Evolutionary conservation across 92 coral and sea anemone genomes (phyloP).

Genomic region (Phymanthus crucifer): DNA sequence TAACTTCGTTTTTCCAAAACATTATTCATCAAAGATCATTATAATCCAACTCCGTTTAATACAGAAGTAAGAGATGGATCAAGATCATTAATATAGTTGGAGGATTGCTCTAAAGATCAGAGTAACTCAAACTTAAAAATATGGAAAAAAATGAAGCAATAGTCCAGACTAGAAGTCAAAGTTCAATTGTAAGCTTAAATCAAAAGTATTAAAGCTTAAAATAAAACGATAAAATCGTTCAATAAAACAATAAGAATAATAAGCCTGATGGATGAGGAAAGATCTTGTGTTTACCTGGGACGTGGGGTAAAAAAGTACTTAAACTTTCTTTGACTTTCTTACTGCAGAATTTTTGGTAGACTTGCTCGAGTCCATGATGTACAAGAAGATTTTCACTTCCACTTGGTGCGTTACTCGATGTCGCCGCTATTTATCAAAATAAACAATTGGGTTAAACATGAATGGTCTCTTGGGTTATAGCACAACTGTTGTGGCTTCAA

Average conservation of each 20-base stretch:
- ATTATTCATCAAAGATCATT: neutral
- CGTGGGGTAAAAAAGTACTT: constrained; percentile 92
- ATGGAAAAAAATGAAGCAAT: no score
- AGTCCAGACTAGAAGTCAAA: no score
- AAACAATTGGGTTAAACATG: neutral
- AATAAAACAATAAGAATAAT: neutral
- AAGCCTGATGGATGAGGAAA: neutral
- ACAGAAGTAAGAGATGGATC: neutral
- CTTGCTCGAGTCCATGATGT: constrained; percentile 89
- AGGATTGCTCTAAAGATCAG: neutral
- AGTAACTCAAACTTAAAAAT: neutral
- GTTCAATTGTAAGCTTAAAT: neutral
- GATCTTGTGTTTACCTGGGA: constrained; percentile 69
- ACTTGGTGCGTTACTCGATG: constrained; percentile 46
- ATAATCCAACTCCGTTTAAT: neutral
- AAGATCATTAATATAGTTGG: neutral
- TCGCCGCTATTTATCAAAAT: constrained; percentile 58
- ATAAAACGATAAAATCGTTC: neutral
- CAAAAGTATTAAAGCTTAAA: neutral
- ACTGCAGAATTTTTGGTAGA: constrained; percentile 90
- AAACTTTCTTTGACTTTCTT: constrained; percentile 92
- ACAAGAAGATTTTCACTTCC: constrained; percentile 83
- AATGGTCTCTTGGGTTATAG: neutral
- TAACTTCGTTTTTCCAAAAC: neutral
- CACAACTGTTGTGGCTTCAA: neutral